Evolutionary conservation across 1,140 invertebrate genomes (phyloP).

Genomic region (Brachionus calyciflorus): DNA sequence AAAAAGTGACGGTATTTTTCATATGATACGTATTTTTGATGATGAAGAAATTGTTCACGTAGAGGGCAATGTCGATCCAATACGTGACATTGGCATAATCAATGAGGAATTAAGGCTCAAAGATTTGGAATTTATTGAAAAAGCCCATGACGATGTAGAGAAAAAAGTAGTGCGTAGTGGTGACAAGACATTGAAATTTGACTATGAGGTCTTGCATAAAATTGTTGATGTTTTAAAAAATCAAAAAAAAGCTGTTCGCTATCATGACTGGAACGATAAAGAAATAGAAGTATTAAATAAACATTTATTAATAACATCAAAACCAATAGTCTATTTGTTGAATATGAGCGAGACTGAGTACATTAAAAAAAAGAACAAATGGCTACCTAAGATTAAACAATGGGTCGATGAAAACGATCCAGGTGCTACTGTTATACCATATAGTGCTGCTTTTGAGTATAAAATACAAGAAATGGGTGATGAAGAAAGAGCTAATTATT

Average conservation of each 20-base stretch:
- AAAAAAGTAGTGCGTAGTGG: constrained; percentile 77
- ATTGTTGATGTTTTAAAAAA: constrained; percentile 17
- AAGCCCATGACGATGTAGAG: constrained; percentile 77
- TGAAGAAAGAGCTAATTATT: constrained; percentile 15
- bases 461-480: constrained; percentile 78
- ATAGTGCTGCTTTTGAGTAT: constrained; percentile 85
- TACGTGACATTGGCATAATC: constrained; percentile 93
- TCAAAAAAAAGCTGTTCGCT: constrained; percentile 29
- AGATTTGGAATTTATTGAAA: constrained; percentile 32
- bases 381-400: constrained; percentile 95
- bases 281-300: constrained; percentile 95
- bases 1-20: constrained; percentile 84
- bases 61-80: constrained; percentile 94
- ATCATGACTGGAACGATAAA: constrained; percentile 43
- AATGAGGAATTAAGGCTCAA: constrained; percentile 74
- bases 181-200: constrained; percentile 93
- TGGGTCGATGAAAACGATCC: constrained; percentile 97
- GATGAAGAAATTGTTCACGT: constrained; percentile 94
- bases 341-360: constrained; percentile 98
- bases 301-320: constrained; percentile 93
- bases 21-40: constrained; percentile 82
- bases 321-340: constrained; percentile 93
- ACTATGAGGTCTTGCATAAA: constrained; percentile 56
- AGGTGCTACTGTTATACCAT: constrained; percentile 85
- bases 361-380: constrained; percentile 97